These are phyloP conservation scores for Ifrita kowaldi DNA, from an alignment of 2,113 vertebrate genomes.

Conservation along the genomic window DNA sequence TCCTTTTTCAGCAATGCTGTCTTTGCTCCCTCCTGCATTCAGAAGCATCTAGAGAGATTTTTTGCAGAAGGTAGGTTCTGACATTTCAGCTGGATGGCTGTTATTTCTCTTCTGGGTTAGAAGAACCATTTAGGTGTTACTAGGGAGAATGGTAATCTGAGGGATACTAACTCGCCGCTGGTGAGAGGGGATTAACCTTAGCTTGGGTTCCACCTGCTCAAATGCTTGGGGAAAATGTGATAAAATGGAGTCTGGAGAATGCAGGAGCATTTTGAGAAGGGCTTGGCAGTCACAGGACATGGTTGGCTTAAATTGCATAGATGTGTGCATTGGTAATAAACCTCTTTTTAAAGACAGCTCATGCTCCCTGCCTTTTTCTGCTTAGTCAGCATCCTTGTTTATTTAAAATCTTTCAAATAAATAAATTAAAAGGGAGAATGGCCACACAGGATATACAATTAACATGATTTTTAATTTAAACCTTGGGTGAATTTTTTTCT, in stretches of 20 bases:
- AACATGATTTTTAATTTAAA: neutral
- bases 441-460: neutral
- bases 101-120: neutral
- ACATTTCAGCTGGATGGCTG: neutral
- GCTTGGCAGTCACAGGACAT: neutral
- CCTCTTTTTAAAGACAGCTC: neutral
- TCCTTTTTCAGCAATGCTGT: conserved; percentile 11
- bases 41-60: conserved; percentile 13
- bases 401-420: neutral
- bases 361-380: neutral
- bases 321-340: neutral
- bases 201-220: neutral
- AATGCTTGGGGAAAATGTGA: neutral
- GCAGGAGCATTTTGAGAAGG: neutral
- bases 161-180: neutral
- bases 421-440: neutral
- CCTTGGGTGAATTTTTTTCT: neutral
- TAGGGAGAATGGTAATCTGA: neutral
- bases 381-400: neutral
- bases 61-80: conserved; percentile 53
- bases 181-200: neutral
- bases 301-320: neutral
- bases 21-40: neutral
- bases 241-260: neutral
- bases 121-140: neutral